These are phyloP conservation scores for Penaeus indicus DNA, from an alignment of 1,140 invertebrate species.

Conservation along the genomic window DNA sequence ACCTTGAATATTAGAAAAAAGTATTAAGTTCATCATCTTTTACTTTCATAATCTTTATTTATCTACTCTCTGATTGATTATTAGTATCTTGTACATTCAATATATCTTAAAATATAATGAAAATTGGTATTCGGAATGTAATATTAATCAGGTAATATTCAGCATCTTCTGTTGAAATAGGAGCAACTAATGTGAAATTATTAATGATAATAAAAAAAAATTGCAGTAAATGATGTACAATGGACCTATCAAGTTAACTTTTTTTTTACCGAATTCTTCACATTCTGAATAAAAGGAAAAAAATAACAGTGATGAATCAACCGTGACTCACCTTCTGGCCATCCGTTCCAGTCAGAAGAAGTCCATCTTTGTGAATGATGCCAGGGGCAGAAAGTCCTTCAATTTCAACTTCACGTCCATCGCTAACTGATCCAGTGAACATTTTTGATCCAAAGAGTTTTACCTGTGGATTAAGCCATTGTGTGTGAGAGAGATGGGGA, in stretches of 20 bases:
- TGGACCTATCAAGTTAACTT: no score
- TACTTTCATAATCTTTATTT: neutral
- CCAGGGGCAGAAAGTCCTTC: slow-evolving; percentile 76
- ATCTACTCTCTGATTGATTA: neutral
- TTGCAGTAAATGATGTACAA: no score
- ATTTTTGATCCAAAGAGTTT: slow-evolving; percentile 85
- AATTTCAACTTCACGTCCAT: slow-evolving; percentile 77
- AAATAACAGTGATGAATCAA: neutral
- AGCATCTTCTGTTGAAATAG: no score
- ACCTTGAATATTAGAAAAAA: slow-evolving; percentile 69
- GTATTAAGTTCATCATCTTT: neutral
- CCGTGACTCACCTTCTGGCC: slow-evolving; percentile 77
- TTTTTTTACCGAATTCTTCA: no score
- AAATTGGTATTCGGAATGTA: no score
- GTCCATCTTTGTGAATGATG: slow-evolving; percentile 82
- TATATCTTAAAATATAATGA: no score
- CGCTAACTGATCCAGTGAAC: slow-evolving; percentile 75
- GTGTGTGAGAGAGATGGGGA: neutral
- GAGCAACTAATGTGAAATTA: no score
- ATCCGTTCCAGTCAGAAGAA: slow-evolving; percentile 85
- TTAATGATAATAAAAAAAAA: no score
- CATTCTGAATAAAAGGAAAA: no score
- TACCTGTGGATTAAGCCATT: slow-evolving; percentile 67
- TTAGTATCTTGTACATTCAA: no score
- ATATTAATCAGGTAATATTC: no score